Conservation (phyloP, 1,140 invertebrate genomes). For the Rhyacophila brunnea region DNA sequence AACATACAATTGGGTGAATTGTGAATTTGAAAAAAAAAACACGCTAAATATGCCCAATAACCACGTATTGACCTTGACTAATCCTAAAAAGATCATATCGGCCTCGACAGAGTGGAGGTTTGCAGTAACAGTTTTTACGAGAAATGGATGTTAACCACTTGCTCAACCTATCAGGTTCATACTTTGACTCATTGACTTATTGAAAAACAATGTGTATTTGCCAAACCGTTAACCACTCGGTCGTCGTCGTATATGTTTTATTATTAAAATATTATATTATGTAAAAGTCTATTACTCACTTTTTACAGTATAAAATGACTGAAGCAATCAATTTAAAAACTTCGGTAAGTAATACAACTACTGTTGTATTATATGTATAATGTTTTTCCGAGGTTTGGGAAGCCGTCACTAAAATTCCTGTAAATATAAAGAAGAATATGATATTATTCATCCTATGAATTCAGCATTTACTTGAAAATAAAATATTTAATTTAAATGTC, state of each 20-base stretch:
- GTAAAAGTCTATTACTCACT: slow-evolving; percentile 56
- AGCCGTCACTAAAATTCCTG: slow-evolving; percentile 87
- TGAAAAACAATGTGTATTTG: no score
- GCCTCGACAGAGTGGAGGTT: no score
- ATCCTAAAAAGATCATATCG: no score
- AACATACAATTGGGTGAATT: not conserved
- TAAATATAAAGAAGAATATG: slow-evolving; percentile 35
- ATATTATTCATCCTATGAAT: not conserved
- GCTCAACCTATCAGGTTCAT: no score
- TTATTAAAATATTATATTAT: not conserved
- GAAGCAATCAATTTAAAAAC: slow-evolving; percentile 80
- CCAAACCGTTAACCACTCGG: no score
- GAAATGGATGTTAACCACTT: no score
- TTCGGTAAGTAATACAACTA: slow-evolving; percentile 87
- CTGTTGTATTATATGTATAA: slow-evolving; percentile 86
- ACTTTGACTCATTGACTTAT: no score
- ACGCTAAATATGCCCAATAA: not conserved
- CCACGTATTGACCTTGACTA: no score
- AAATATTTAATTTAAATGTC: no score
- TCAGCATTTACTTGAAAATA: no score
- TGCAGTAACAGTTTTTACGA: no score
- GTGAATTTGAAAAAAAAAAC: not conserved
- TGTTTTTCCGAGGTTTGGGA: slow-evolving; percentile 77
- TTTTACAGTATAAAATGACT: slow-evolving; percentile 66
- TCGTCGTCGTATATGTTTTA: not conserved